phyloP scores from a whole-genome alignment of 2,888 invertebrate genomes.

The Agrochola lota region DNA sequence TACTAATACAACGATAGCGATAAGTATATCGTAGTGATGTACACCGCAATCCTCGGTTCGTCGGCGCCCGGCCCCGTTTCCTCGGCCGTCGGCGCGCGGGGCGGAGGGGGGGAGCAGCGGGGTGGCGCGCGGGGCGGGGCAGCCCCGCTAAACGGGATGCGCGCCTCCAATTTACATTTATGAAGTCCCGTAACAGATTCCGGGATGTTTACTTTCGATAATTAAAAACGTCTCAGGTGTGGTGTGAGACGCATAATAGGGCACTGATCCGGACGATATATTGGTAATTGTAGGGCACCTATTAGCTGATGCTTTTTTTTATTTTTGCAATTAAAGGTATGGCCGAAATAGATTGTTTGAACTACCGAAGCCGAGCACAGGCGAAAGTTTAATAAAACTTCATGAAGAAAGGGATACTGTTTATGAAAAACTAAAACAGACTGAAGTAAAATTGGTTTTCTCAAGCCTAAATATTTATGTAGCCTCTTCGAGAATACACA shows the following conservation, averaged over 20 bases:
- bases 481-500: not conserved
- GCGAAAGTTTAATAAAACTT: not conserved
- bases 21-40: conserved; percentile 75
- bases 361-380: not conserved
- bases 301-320: conserved; percentile 19
- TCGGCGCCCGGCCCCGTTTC: conserved; percentile 72
- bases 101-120: conserved; percentile 58
- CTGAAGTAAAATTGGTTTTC: not conserved
- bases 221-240: conserved; percentile 88
- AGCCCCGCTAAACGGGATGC: conserved; percentile 86
- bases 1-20: conserved; percentile 70
- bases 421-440: not conserved
- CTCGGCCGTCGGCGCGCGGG: conserved; percentile 61
- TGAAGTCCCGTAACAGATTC: conserved; percentile 89
- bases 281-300: conserved; percentile 26
- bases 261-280: conserved; percentile 52
- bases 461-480: conserved; percentile 10
- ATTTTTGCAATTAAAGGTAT: conserved; percentile 1
- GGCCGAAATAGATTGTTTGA: not conserved
- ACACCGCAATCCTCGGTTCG: conserved; percentile 75
- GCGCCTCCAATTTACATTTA: conserved; percentile 90
- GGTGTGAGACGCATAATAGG: conserved; percentile 67
- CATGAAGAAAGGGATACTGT: not conserved
- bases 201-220: conserved; percentile 89
- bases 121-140: conserved; percentile 64